Base-by-base conservation (phyloP, 2,888 invertebrate genomes). In the Rhamphomyia laevipes region DNA sequence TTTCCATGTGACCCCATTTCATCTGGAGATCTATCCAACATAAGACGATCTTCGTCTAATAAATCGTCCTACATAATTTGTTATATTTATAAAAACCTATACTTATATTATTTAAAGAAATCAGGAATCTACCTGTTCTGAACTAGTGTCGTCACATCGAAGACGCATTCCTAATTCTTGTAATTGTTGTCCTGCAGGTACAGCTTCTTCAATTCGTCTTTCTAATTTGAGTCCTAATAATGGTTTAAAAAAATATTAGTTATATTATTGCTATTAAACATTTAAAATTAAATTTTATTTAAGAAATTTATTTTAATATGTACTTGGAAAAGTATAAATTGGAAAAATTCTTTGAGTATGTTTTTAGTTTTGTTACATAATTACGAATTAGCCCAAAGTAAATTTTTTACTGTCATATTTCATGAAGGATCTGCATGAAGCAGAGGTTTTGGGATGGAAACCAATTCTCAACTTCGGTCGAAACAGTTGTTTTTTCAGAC, bases 11-110 rank as follows among this genome's bases (percentile, higher is more conserved):
- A 71, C 38, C 63, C 64, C 53, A 69, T 57, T 56, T 71, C 70
- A 33, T 82, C 80, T 2, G 88, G 86, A 43, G 87, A 86, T 55
- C 86, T 83, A 57, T 87, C 87, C 62, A 84, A 74, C 64, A 82
- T 77, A 51, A 86, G 75, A 56, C 85, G 79, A 57, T 87, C 85
- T 54, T 84, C 82, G 58, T 82, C 82, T 63, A 82, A 62, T 70
- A 82, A 65, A 58, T 87, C 87, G 55, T 82, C 81, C 65, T 73
- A 67, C 33, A 56, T 5, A 35, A 35, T 35, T 35, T n/a, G 2
- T 38, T 9, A 9, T n/a, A 13, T 15, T n/a, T 27, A 27, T n/a
- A 30, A 42, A 6, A 17, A 17, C 11, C n/a, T 16, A 13, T 15
- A n/a, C 5, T 30, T 43, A 15, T 16, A 27, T n/a, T n/a, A 21